Base-by-base conservation (phyloP, 2,113 vertebrate species). In the Leptodactylus fuscus region DNA sequence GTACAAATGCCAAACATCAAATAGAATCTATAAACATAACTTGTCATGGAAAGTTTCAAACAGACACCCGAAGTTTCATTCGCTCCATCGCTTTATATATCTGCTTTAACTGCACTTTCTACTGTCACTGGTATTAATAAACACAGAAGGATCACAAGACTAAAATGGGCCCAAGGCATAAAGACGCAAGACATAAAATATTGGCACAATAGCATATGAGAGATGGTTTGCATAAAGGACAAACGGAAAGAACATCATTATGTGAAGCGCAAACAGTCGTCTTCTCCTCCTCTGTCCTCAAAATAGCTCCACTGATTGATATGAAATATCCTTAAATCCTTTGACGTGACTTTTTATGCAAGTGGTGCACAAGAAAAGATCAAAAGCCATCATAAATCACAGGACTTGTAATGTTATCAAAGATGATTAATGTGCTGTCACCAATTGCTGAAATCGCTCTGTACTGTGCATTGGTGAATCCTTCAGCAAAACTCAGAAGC, bases 381-480 rank as follows among this genome's bases (percentile, higher is more conserved):
- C 75, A 85, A 85, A 85, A 79, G 60, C 75, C 34, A n/a, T 3
- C n/a, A 44, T 80, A 79, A 78, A 78, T 85, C 83, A 79, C 55
- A 58, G n/a, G 74, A 58, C 83, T 79, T 55, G 75, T 46, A 71
- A 70, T 11, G 36, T 80, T 85, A 58, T 79, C 75, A 80, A 46
- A 49, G 75, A 85, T 80, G 75, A 80, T 80, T 80, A 85, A 85
- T 85, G 83, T 79, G 75, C 48, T 80, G 83, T 85, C 83, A 85
- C 60, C 83, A 78, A 24, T 58, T 80, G 75, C 32, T 80, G 62
- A 58, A 71, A 85, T 80, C 48, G 16, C 34, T 22, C n/a, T 80
- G 32, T 24, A 69, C 11, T 70, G 49, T 79, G 62, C 62, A 70
- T 46, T 71, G 62, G 48, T 58, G 80, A 85, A 85, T 41, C 75